phyloP scores from a whole-genome alignment of 2,797 vertebrate genomes.

The Myotis planiceps region DNA sequence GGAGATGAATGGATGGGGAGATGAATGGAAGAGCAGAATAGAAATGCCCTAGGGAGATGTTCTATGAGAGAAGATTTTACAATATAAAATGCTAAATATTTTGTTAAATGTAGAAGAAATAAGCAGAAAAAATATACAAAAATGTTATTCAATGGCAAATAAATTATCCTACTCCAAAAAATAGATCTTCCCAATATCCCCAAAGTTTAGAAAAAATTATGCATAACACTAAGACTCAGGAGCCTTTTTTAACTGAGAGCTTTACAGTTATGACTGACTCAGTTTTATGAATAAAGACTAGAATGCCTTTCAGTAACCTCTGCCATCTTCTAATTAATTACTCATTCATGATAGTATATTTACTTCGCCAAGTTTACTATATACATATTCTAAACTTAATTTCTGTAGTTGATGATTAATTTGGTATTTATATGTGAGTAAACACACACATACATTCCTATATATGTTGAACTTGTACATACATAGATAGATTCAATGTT shows the following conservation, averaged over 20 bases:
- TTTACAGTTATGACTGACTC: background rate
- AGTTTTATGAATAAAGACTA: background rate
- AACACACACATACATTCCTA: background rate
- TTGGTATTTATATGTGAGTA: background rate
- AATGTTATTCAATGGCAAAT: background rate
- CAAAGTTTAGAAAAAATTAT: conserved; percentile 21
- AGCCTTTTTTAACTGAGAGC: background rate
- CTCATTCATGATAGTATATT: background rate
- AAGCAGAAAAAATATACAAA: background rate
- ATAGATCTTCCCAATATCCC: background rate
- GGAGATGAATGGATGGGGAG: background rate
- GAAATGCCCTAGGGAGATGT: background rate
- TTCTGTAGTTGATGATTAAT: background rate
- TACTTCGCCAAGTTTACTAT: background rate
- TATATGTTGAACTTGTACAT: background rate
- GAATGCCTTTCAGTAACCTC: background rate
- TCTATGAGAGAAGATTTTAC: background rate
- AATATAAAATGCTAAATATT: background rate
- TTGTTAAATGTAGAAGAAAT: background rate
- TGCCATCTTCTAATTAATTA: background rate
- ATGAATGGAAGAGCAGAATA: background rate
- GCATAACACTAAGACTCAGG: background rate
- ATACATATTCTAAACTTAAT: background rate
- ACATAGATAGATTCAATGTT: background rate
- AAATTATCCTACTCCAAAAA: background rate